Conservation (phyloP, 2,797 vertebrate species). For the Phalloptychus januarius region DNA sequence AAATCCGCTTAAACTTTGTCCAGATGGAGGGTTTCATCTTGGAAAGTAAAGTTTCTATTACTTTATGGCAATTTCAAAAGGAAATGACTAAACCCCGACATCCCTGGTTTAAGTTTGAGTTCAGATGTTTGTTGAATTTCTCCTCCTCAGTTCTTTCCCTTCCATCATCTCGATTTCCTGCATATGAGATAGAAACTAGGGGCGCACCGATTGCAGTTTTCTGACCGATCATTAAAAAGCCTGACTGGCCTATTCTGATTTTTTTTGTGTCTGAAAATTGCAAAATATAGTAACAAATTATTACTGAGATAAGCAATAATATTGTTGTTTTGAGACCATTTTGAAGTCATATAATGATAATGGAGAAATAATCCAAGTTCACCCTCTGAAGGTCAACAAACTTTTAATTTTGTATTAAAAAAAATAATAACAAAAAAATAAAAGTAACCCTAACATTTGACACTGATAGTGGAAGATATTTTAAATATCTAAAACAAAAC, state of each 20-base stretch:
- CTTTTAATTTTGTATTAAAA: no score
- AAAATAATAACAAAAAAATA: no score
- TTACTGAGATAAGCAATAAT: no score
- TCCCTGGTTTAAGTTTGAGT: constrained; percentile 3
- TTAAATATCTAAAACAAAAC: no score
- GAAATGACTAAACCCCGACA: constrained; percentile 4
- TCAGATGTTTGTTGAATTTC: neutral
- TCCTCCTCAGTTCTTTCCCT: neutral
- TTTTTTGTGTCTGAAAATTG: neutral
- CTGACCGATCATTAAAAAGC: neutral
- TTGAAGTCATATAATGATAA: no score
- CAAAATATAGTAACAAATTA: neutral
- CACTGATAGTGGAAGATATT: no score
- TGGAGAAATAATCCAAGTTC: no score
- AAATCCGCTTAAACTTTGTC: constrained; percentile 6
- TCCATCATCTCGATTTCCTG: constrained; percentile 6
- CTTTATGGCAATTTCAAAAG: constrained; percentile 10
- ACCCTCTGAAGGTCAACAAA: no score
- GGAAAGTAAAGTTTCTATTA: constrained; percentile 10
- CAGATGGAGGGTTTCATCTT: constrained; percentile 4
- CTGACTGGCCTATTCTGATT: neutral
- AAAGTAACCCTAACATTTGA: no score
- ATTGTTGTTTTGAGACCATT: no score
- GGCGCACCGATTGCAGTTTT: neutral
- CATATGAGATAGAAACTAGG: neutral